Percentiles rank a stretch among this genome's conserved stretches.
These are phyloP conservation scores for Himalopsyche anomala DNA, from an alignment of 2,888 invertebrate species.

Conservation along the genomic window DNA sequence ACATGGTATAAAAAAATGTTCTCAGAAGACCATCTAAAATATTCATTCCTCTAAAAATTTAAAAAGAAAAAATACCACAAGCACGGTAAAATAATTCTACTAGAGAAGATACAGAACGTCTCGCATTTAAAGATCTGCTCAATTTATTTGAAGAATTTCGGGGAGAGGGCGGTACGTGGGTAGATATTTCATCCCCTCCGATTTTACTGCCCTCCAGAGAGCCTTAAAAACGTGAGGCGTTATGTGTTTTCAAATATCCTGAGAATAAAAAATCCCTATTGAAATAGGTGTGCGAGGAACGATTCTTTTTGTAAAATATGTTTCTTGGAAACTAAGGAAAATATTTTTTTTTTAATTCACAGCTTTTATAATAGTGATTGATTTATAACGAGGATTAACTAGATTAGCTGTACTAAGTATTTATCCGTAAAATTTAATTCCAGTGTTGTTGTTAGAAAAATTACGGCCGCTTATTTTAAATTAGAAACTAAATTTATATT, in stretches of 20 bases:
- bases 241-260: conserved; percentile 18
- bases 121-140: neutral
- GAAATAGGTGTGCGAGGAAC: neutral
- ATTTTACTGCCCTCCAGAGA: conserved; percentile 18
- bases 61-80: neutral
- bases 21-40: neutral
- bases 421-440: too few relatives aligned
- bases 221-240: conserved; percentile 10
- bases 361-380: too few relatives aligned
- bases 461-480: too few relatives aligned
- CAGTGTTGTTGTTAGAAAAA: too few relatives aligned
- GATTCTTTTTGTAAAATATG: neutral
- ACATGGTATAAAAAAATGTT: too few relatives aligned
- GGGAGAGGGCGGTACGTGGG: neutral
- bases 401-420: too few relatives aligned
- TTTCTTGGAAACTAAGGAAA: neutral
- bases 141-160: neutral
- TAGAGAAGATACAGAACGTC: neutral
- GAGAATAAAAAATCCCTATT: conserved; percentile 8
- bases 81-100: neutral
- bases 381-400: too few relatives aligned
- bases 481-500: too few relatives aligned
- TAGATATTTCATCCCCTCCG: conserved; percentile 34
- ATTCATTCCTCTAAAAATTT: neutral
- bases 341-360: too few relatives aligned